phyloP scores from a whole-genome alignment of 2,113 vertebrate genomes.

The Macaca fascicularis region DNA sequence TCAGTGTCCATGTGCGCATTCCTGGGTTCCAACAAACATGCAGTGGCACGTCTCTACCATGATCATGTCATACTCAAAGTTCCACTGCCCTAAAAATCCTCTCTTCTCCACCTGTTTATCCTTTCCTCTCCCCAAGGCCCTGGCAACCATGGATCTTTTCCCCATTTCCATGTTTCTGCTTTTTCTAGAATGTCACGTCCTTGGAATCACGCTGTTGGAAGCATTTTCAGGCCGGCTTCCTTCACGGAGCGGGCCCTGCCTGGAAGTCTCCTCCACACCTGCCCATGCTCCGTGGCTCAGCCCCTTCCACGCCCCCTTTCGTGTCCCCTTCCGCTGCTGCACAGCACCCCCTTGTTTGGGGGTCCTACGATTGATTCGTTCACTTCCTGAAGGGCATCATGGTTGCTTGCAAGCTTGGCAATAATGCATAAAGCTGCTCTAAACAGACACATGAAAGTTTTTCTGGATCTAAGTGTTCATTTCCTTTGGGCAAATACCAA shows the following conservation, averaged over 20 bases:
- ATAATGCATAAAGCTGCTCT: not conserved
- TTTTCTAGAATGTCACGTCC: too few species aligned
- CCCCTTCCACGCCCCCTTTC: rapidly evolving
- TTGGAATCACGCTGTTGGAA: rapidly evolving
- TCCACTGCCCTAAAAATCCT: not conserved
- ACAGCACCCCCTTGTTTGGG: not conserved
- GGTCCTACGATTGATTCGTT: not conserved
- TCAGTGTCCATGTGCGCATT: not conserved
- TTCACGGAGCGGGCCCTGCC: too few species aligned
- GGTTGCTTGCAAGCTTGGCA: not conserved
- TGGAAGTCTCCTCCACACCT: too few species aligned
- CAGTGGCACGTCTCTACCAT: not conserved
- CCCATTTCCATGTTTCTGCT: not conserved
- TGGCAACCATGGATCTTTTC: not conserved
- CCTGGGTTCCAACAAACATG: not conserved
- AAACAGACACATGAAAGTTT: not conserved
- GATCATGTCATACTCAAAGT: rapidly evolving
- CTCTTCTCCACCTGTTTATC: rapidly evolving
- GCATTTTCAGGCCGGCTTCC: not conserved
- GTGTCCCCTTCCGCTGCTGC: rapidly evolving
- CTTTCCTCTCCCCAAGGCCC: not conserved
- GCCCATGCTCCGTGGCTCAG: too few species aligned
- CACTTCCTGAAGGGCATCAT: not conserved
- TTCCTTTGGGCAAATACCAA: not conserved
- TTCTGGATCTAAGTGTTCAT: too few species aligned